These are phyloP conservation scores for Rachycentron canadum DNA, from an alignment of 2,797 vertebrate genomes.

Conservation along the genomic window DNA sequence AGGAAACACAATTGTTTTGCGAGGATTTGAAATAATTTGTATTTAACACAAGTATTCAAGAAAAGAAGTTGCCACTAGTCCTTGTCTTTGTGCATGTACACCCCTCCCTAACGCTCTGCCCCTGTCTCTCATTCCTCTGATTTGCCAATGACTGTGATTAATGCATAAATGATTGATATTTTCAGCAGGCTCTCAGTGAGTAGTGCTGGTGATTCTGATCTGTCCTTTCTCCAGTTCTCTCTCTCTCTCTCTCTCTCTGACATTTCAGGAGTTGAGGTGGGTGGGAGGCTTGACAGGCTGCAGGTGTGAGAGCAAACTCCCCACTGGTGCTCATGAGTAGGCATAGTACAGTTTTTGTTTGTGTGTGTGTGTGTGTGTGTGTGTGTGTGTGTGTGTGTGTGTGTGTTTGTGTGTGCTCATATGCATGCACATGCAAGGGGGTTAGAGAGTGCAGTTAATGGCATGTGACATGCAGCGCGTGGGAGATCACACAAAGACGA, in stretches of 20 bases:
- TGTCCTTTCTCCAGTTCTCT: constrained; percentile 39
- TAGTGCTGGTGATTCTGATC: constrained; percentile 37
- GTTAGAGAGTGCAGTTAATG: constrained; percentile 72
- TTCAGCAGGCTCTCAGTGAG: constrained; percentile 40
- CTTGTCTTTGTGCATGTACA: constrained; percentile 9
- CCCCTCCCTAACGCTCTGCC: too few species aligned
- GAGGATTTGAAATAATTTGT: not conserved
- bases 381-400: not conserved
- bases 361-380: not conserved
- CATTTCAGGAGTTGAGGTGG: constrained; percentile 64
- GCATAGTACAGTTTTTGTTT: constrained; percentile 23
- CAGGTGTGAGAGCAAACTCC: constrained; percentile 78
- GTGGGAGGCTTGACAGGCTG: constrained; percentile 71
- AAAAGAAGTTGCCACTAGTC: not conserved
- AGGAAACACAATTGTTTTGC: not conserved
- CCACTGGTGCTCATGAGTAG: constrained; percentile 58
- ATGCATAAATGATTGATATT: constrained; percentile 47
- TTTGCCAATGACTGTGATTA: constrained; percentile 46
- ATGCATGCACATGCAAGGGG: not conserved
- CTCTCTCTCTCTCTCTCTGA: constrained; percentile 46
- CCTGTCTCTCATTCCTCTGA: constrained; percentile 32
- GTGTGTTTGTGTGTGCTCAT: not conserved
- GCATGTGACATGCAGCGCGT: constrained; percentile 64
- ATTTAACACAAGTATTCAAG: not conserved
- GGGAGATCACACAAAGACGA: constrained; percentile 36